Base-by-base conservation (phyloP, 2,888 invertebrate genomes). In the Apamea anceps region DNA sequence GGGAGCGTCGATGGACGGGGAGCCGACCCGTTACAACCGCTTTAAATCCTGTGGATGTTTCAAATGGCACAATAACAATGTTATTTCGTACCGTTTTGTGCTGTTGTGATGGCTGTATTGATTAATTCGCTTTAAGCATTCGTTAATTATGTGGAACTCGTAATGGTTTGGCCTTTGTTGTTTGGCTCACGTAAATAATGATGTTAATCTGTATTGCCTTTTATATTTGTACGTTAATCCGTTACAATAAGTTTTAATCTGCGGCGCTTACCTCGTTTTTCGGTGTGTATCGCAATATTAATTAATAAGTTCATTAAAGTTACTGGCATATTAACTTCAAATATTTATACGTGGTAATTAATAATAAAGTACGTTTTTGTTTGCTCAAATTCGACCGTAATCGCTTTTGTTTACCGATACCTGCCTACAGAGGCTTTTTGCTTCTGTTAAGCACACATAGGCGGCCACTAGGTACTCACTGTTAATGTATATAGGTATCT, bases 1-100 rank as follows among this genome's bases (percentile, higher is more conserved):
- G 95, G 94, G 94, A 93, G 91, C 92, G 92, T 88, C 92, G 92
- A 92, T 93, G 93, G 93, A 92, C 91, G 93, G 86, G 90, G 89
- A 87, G 87, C 86, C 88, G 90, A 84, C 85, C 85, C 88, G 87
- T 90, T 90, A 90, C 91, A 90, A 88, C 90, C 89, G 91, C 89
- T 93, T 92, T 92, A 90, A 91, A 90, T 88, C 85, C 89, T 77
- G 77, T 86, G 79, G 84, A 89, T 87, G 89, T 86, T 90, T 86
- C 85, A 83, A 89, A 89, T 85, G 88, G 75, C 85, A 86, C 79
- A 89, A 87, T 89, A 90, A 91, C 90, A 91, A 88, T 91, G 90
- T 91, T 88, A 90, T 91, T 90, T 90, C 73, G 76, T 74, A 81
- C 72, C 65, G 74, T 77, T 88, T 82, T 80, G 80, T 83, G 65